Conservation (phyloP, 2,797 vertebrate genomes). For the Pseudotriccus pelzelni region DNA sequence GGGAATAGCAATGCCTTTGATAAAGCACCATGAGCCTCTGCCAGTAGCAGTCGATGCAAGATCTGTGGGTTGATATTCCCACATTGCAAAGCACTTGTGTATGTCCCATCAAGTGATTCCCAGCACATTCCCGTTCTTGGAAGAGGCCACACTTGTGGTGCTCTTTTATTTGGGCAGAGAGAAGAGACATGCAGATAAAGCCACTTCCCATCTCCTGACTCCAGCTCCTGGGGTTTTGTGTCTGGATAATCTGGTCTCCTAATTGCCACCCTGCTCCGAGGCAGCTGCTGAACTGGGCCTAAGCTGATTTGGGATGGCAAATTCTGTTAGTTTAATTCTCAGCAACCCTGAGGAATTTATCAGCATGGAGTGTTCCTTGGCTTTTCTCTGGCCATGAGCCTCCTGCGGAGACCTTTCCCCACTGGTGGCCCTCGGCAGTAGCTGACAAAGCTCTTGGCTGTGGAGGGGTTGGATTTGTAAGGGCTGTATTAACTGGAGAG, state of each 20-base stretch:
- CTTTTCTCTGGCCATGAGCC: background rate
- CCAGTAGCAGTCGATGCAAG: background rate
- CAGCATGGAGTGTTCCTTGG: background rate
- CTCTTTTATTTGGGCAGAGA: background rate
- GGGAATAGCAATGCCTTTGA: rapidly evolving
- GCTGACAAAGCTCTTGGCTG: background rate
- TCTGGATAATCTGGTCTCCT: constrained; percentile 25
- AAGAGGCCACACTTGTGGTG: background rate
- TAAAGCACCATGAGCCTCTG: background rate
- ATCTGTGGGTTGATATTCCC: background rate
- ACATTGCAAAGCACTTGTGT: background rate
- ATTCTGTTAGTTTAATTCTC: constrained; percentile 62
- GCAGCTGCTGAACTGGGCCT: constrained; percentile 48
- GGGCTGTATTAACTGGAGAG: background rate
- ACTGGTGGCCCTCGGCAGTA: background rate
- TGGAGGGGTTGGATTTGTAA: background rate
- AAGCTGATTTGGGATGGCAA: constrained; percentile 57
- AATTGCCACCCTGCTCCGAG: constrained; percentile 45
- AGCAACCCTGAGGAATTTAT: background rate
- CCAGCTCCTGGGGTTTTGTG: background rate
- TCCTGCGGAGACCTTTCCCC: background rate
- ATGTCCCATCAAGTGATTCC: background rate
- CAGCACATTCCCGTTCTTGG: background rate
- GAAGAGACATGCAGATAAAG: background rate
- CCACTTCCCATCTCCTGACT: background rate